These are phyloP conservation scores for Trachymyrmex septentrionalis DNA, from an alignment of 1,140 invertebrate genomes.

Conservation along the genomic window DNA sequence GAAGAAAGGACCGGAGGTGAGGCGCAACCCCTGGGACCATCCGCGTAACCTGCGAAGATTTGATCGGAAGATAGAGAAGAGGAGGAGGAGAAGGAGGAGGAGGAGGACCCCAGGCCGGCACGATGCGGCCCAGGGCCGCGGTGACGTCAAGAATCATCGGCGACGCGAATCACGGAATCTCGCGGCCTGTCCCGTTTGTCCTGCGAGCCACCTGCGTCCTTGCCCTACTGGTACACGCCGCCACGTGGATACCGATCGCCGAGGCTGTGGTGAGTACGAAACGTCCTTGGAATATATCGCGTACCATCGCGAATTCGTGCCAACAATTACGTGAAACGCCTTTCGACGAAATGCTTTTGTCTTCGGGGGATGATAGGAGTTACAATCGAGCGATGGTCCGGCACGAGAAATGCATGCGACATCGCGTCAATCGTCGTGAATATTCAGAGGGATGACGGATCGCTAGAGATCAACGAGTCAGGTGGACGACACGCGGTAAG, in stretches of 20 bases:
- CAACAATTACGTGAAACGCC: neutral
- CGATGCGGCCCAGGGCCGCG: slow-evolving; percentile 77
- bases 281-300: slow-evolving; percentile 42
- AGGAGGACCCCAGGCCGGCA: slow-evolving; percentile 45
- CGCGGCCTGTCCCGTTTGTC: slow-evolving; percentile 61
- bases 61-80: slow-evolving; percentile 6
- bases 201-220: slow-evolving; percentile 72
- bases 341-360: neutral
- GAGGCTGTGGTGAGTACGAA: slow-evolving; percentile 78
- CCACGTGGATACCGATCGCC: slow-evolving; percentile 64
- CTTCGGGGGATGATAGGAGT: neutral
- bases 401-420: neutral
- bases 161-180: slow-evolving; percentile 52
- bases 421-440: slow-evolving; percentile 1
- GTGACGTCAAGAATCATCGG: slow-evolving; percentile 50
- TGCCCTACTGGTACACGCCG: slow-evolving; percentile 67
- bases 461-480: neutral
- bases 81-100: slow-evolving; percentile 50
- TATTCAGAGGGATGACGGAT: neutral
- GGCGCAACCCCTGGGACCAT: neutral
- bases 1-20: slow-evolving; percentile 7
- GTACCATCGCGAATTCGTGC: neutral
- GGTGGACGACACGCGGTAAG: slow-evolving; percentile 2
- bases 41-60: neutral
- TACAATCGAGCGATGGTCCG: slow-evolving; percentile 40